phyloP scores from a whole-genome alignment of 2,113 vertebrate genomes.

The Hylia prasina region DNA sequence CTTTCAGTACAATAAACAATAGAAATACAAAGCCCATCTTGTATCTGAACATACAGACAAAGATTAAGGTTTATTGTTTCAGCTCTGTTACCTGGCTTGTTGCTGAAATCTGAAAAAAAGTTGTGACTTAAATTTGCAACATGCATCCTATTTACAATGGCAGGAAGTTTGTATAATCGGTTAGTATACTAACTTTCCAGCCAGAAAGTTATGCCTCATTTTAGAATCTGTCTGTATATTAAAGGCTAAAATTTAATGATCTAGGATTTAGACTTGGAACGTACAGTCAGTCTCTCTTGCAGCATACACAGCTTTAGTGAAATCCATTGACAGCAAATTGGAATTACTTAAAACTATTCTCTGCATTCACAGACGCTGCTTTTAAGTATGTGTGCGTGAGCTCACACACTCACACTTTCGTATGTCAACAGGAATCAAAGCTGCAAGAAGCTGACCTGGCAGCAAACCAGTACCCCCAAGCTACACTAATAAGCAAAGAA shows the following conservation, averaged over 20 bases:
- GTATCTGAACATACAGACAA: background rate
- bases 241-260: background rate
- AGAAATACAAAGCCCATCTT: background rate
- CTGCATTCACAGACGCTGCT: background rate
- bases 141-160: background rate
- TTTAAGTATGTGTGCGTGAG: background rate
- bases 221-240: background rate
- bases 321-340: background rate
- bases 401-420: background rate
- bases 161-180: background rate
- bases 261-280: background rate
- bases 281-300: rapidly evolving
- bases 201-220: background rate
- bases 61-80: background rate
- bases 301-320: background rate
- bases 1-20: background rate
- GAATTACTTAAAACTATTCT: background rate
- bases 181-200: background rate
- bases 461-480: background rate
- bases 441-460: background rate
- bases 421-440: slow-evolving; percentile 3
- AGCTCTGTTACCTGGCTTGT: background rate
- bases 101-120: background rate
- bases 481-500: slow-evolving; percentile 39
- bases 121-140: background rate